Evolutionary conservation across 2,888 invertebrate genomes (phyloP), one percentile per base, ranked within the genome.

Genomic region (Xestia ashworthii): DNA sequence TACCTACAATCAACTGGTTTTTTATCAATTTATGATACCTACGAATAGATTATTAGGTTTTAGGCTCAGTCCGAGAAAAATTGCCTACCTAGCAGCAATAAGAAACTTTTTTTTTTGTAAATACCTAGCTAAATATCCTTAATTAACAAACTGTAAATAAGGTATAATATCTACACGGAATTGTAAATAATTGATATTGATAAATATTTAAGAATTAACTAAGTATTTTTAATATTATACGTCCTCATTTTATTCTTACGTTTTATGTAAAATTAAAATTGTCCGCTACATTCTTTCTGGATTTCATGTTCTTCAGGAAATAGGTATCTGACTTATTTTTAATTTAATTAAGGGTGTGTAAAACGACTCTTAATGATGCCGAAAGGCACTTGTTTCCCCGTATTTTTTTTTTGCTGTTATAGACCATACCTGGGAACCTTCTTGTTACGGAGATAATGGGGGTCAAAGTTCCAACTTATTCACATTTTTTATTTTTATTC

Each of bases 131-230:
- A 38, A n/a, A n/a, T 12, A 0, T 53, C 41, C 3, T 3, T 62
- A 22, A 3, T 9, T 22, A 69, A 55, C 6, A 60, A 62, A 69
- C 46, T 82, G 82, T 82, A 82, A 76, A 82, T 82, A 82, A 70
- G 46, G 60, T 70, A 50, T 62, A 65, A 71, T 55, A 65, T 65
- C 82, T 50, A 82, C 76, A 44, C 64, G 50, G 50, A 85, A 64
- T 76, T 82, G 82, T 82, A 82, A 82, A 82, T 82, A 83, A 5
- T n/a, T n/a, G n/a, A n/a, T 5, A 70, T 64, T 72, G 38, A 22
- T 55, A 73, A 65, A 50, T 19, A 64, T 38, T 48, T 53, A 82
- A 66, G 14, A n/a, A 46, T 38, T 83, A n/a, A 46, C 25, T 83
- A 84, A 68, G 67, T 80, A 67, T 84, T 81, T 80, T 19, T 66